These are phyloP conservation scores for Bombus pyrosoma DNA, from an alignment of 1,140 invertebrate genomes.

Conservation along the genomic window DNA sequence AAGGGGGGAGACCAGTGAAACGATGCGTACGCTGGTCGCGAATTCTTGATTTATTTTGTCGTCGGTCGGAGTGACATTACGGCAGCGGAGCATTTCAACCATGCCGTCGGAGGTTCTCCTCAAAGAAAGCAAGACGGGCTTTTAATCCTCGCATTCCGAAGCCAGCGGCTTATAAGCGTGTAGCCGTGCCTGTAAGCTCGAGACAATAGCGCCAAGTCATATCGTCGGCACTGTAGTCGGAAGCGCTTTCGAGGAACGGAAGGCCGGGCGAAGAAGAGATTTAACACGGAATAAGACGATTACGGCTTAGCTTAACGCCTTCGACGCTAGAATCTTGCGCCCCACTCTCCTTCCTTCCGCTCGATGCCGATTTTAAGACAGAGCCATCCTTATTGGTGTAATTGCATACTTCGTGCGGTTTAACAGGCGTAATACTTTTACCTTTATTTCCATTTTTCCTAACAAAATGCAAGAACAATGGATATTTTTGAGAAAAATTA, in stretches of 20 bases:
- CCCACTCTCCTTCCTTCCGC: background rate
- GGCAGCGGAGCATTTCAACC: background rate
- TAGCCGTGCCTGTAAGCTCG: slow-evolving; percentile 67
- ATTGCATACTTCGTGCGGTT: background rate
- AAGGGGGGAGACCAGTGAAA: no score
- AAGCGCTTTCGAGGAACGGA: slow-evolving; percentile 55
- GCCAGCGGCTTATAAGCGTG: slow-evolving; percentile 66
- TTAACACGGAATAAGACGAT: slow-evolving; percentile 80
- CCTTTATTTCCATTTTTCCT: no score
- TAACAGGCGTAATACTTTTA: background rate
- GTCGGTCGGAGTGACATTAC: slow-evolving; percentile 10
- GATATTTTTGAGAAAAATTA: no score
- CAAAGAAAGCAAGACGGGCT: slow-evolving; percentile 55
- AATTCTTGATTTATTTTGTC: slow-evolving; percentile 45
- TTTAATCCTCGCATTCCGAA: slow-evolving; percentile 72
- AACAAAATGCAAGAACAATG: background rate
- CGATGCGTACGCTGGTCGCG: background rate
- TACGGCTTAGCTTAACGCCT: slow-evolving; percentile 75
- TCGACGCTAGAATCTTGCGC: slow-evolving; percentile 46
- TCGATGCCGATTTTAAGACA: slow-evolving; percentile 10
- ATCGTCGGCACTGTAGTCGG: slow-evolving; percentile 44
- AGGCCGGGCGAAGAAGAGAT: slow-evolving; percentile 69
- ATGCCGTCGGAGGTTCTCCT: background rate
- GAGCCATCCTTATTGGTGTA: background rate
- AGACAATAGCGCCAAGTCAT: slow-evolving; percentile 71